Conservation (phyloP, 1,140 invertebrate species). For the Cotesia glomerata region DNA sequence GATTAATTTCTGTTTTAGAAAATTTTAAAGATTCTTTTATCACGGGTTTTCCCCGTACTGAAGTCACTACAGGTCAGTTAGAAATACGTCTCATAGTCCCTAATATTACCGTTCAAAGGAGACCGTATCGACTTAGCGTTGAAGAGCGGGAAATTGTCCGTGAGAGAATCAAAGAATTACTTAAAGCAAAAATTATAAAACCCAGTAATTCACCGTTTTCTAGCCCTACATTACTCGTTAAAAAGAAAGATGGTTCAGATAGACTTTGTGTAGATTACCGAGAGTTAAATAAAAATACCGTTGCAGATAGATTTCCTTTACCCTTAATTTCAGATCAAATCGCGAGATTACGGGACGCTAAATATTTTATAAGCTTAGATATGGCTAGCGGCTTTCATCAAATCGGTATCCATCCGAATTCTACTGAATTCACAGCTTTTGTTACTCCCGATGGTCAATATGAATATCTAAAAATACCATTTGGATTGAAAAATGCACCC, state of each 20-base stretch:
- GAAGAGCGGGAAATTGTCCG: constrained; percentile 4
- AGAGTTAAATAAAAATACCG: constrained; percentile 23
- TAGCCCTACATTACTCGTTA: constrained; percentile 22
- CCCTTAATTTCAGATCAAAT: not conserved
- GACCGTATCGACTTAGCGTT: not conserved
- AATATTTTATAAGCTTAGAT: too few species aligned
- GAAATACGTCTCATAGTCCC: constrained; percentile 9
- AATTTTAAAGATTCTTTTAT: constrained; percentile 7
- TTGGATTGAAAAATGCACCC: constrained; percentile 58
- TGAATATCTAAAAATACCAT: constrained; percentile 56
- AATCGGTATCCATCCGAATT: constrained; percentile 48
- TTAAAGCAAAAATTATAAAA: not conserved
- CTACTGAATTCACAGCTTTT: constrained; percentile 59
- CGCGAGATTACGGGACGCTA: too few species aligned
- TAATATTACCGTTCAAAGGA: constrained; percentile 5
- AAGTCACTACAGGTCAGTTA: not conserved
- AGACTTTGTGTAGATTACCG: constrained; percentile 24
- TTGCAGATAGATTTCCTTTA: constrained; percentile 21
- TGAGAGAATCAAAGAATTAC: constrained; percentile 2
- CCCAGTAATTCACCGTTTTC: constrained; percentile 12
- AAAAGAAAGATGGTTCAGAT: constrained; percentile 26
- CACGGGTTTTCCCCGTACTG: not conserved
- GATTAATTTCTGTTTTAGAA: not conserved
- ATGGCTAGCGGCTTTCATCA: constrained; percentile 57
- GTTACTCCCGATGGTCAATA: constrained; percentile 53